These are phyloP conservation scores for Craniophora ligustri DNA, from an alignment of 2,888 invertebrate species.

Conservation along the genomic window DNA sequence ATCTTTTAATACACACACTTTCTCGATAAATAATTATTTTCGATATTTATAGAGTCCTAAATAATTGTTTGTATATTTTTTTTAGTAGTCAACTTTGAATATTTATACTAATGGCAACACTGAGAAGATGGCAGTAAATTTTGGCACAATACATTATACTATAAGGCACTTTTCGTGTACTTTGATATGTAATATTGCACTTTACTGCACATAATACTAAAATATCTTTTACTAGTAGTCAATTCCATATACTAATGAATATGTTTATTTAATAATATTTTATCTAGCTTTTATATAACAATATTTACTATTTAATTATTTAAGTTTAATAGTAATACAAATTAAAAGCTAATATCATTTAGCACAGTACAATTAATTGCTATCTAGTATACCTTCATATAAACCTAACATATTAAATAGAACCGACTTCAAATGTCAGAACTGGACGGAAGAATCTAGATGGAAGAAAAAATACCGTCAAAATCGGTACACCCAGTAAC, in stretches of 20 bases:
- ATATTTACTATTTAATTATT: slow-evolving; percentile 2
- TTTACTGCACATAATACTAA: neutral
- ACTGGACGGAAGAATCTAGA: too few relatives aligned
- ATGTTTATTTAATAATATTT: neutral
- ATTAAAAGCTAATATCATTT: slow-evolving; percentile 25
- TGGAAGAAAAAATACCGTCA: too few relatives aligned
- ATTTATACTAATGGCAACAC: slow-evolving; percentile 55
- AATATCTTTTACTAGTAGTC: neutral
- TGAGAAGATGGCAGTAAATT: slow-evolving; percentile 27
- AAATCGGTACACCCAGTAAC: too few relatives aligned
- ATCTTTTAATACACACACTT: slow-evolving; percentile 23
- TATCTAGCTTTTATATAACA: neutral
- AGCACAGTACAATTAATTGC: slow-evolving; percentile 26
- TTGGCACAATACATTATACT: slow-evolving; percentile 17
- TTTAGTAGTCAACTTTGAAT: slow-evolving; percentile 38
- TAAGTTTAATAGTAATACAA: slow-evolving; percentile 24
- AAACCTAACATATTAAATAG: too few relatives aligned
- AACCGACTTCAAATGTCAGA: too few relatives aligned
- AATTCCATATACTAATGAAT: too few relatives aligned
- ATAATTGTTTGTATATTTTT: slow-evolving; percentile 10
- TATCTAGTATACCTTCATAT: slow-evolving; percentile 13
- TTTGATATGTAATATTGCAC: slow-evolving; percentile 1
- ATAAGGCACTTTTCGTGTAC: slow-evolving; percentile 49
- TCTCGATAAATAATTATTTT: slow-evolving; percentile 1
- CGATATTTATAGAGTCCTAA: neutral